Evolutionary conservation across 2,888 invertebrate species (phyloP).

Genomic region (Dusona sp.): DNA sequence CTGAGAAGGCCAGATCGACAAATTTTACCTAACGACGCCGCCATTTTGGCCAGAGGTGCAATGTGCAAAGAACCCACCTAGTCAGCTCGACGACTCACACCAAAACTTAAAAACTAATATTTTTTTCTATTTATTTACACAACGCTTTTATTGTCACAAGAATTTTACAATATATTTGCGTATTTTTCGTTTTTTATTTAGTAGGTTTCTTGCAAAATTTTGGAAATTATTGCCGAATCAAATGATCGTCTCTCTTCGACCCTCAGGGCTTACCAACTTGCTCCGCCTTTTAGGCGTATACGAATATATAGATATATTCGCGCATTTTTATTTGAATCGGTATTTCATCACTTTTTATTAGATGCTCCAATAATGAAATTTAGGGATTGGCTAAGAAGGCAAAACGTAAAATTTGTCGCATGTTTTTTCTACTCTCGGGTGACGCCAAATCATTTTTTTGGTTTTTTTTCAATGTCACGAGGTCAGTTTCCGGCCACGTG

Average conservation of each 20-base stretch:
- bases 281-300: neutral
- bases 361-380: conserved; percentile 4
- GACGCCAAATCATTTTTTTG: neutral
- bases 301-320: neutral
- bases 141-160: neutral
- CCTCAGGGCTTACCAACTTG: conserved; percentile 44
- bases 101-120: conserved; percentile 2
- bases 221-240: conserved; percentile 30
- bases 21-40: conserved; percentile 94
- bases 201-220: neutral
- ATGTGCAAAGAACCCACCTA: conserved; percentile 75
- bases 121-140: neutral
- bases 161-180: neutral
- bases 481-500: neutral
- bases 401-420: conserved; percentile 9
- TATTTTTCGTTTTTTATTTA: neutral
- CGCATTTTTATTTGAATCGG: neutral
- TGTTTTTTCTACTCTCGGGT: neutral
- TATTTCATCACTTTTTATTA: neutral
- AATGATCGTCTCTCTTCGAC: conserved; percentile 42
- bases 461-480: neutral
- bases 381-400: neutral
- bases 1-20: conserved; percentile 92
- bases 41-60: conserved; percentile 89
- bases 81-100: conserved; percentile 69